Percentiles rank a stretch among this genome's conserved stretches.
phyloP scores from a whole-genome alignment of 2,888 invertebrate genomes.

The Holacanthella duospinosa region DNA sequence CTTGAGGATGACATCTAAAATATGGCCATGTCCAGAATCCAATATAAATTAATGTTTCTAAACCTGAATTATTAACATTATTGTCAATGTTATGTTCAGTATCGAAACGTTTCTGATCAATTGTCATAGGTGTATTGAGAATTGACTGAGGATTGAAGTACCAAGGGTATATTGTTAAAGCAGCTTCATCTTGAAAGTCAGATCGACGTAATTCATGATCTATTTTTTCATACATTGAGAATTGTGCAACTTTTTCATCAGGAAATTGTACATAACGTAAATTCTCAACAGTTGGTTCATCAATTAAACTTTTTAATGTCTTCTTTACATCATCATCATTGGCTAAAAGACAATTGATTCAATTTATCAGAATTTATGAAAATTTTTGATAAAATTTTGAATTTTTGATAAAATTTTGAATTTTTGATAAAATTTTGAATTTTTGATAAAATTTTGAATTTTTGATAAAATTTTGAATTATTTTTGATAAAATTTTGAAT shows the following conservation, averaged over 20 bases:
- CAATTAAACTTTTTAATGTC: neutral
- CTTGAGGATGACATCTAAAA: neutral
- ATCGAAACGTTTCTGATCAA: neutral
- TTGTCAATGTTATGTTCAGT: neutral
- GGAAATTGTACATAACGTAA: neutral
- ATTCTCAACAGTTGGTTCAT: neutral
- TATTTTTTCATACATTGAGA: neutral
- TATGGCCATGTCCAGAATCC: neutral
- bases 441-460: no score
- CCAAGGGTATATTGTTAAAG: neutral
- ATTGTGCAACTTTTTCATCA: neutral
- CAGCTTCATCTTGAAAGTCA: neutral
- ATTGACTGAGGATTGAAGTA: neutral
- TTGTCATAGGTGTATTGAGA: neutral
- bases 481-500: no score
- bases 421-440: no score
- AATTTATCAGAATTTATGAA: no score
- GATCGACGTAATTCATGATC: neutral
- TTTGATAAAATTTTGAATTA: no score
- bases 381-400: no score
- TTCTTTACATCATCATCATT: neutral
- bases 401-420: no score
- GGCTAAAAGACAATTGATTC: no score
- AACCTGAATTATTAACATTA: neutral
- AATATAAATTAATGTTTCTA: neutral